Conservation (phyloP, 2,113 vertebrate genomes). For the Cyanoderma ruficeps region DNA sequence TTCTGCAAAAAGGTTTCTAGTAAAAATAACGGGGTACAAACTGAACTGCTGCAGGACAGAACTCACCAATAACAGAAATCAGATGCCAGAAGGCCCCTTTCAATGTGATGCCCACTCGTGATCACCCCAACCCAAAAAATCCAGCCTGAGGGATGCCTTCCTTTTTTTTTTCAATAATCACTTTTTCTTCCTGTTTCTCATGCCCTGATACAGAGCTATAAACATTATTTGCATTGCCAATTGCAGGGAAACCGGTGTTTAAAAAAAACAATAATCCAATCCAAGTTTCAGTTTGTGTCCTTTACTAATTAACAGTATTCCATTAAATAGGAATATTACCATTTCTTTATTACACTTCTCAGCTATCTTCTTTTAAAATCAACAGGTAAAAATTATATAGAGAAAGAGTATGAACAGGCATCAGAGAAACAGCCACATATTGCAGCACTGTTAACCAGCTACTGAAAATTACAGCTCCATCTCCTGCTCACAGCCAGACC, state of each 20-base stretch:
- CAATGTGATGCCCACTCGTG: background rate
- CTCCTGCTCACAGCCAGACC: constrained; percentile 26
- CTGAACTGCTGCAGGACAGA: background rate
- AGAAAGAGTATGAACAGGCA: background rate
- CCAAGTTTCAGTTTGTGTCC: background rate
- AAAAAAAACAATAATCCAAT: background rate
- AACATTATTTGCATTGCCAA: background rate
- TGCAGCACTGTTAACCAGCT: background rate
- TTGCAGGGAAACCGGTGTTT: background rate
- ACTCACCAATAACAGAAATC: background rate
- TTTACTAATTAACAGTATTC: background rate
- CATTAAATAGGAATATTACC: background rate
- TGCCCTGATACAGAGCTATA: background rate
- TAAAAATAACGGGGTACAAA: background rate
- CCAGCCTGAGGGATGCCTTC: background rate
- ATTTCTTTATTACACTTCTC: background rate
- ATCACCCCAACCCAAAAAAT: background rate
- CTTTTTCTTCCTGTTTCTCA: background rate
- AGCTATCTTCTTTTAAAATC: constrained; percentile 4
- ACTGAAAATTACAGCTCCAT: background rate
- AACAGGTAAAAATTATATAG: background rate
- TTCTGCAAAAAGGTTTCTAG: background rate
- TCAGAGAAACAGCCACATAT: background rate
- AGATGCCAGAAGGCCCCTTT: background rate
- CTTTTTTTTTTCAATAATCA: background rate